Evolutionary conservation across 2,888 invertebrate species (phyloP), one percentile per base, ranked within the genome.

Genomic region (Caenorhabditis sp.): DNA sequence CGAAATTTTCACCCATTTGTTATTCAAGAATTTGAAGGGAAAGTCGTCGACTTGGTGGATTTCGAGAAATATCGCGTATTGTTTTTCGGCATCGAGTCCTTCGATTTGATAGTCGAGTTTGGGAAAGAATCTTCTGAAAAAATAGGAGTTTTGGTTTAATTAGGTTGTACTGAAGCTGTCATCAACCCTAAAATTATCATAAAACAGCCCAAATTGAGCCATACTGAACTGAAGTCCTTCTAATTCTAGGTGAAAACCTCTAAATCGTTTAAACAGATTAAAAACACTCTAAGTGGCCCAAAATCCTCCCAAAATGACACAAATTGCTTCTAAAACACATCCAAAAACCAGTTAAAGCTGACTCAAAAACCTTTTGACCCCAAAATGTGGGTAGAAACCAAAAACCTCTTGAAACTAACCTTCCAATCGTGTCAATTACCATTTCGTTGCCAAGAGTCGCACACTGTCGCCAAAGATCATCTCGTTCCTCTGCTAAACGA

Each of bases 371-470:
- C n/a, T n/a, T n/a, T n/a, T n/a, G n/a, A n/a, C n/a, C n/a, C n/a
- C n/a, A n/a, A n/a, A n/a, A n/a, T n/a, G n/a, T n/a, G n/a, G n/a
- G n/a, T n/a, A n/a, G n/a, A n/a, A n/a, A n/a, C 7, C 38, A 7
- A n/a, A n/a, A 7, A 36, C n/a, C 4, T 17, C 20, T 20, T n/a
- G n/a, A n/a, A 27, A 54, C 36, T 20, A 89, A 96, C 96, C 97
- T 92, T 90, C 97, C 97, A 89, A 94, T 94, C 89, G 97, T 97
- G 38, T 97, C 97, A 86, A 97, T 97, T 84, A 97, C 97, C 97
- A 97, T 97, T 90, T 97, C 97, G 88, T 97, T 97, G 79, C 95
- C 95, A 83, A 95, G 93, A 78, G 93, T 93, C 90, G 95, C 93
- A 90, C 97, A 97, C 84, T 95, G 92, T 67, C 93, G 91, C 97